phyloP scores from a whole-genome alignment of 2,113 vertebrate genomes.

The Brachypteracias leptosomus region DNA sequence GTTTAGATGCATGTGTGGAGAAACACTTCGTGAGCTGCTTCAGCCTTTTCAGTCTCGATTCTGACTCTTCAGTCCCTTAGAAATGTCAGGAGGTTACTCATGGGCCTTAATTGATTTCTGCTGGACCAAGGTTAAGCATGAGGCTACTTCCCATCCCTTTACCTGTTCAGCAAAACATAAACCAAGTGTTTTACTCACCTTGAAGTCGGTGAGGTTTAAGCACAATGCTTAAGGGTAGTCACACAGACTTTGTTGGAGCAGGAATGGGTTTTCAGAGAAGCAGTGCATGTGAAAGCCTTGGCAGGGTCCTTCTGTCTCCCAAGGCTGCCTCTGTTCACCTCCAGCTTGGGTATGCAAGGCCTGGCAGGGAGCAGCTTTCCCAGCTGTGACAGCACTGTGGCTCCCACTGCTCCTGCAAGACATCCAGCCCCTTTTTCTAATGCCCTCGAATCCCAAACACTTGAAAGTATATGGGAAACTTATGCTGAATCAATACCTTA shows the following conservation, averaged over 20 bases:
- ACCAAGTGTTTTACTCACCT: background rate
- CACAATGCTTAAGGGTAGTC: background rate
- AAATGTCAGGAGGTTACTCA: background rate
- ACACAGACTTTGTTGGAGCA: background rate
- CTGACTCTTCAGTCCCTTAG: background rate
- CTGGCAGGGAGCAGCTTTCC: background rate
- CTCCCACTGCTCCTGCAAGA: background rate
- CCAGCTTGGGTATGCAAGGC: background rate
- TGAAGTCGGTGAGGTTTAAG: background rate
- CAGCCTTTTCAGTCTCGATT: background rate
- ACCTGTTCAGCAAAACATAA: background rate
- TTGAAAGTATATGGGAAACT: conserved; percentile 6
- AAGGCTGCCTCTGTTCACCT: background rate
- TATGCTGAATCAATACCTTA: background rate
- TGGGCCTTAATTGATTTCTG: background rate
- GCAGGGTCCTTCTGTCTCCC: background rate
- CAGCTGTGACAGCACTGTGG: background rate
- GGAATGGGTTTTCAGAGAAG: background rate
- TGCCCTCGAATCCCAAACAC: conserved; percentile 20
- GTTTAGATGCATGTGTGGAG: background rate
- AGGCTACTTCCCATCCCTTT: background rate
- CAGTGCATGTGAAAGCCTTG: background rate
- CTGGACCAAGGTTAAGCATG: background rate
- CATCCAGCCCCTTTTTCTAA: background rate
- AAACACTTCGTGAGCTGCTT: background rate